phyloP scores from a whole-genome alignment of 64 coral and sea anemone species.

The Montipora capricornis region DNA sequence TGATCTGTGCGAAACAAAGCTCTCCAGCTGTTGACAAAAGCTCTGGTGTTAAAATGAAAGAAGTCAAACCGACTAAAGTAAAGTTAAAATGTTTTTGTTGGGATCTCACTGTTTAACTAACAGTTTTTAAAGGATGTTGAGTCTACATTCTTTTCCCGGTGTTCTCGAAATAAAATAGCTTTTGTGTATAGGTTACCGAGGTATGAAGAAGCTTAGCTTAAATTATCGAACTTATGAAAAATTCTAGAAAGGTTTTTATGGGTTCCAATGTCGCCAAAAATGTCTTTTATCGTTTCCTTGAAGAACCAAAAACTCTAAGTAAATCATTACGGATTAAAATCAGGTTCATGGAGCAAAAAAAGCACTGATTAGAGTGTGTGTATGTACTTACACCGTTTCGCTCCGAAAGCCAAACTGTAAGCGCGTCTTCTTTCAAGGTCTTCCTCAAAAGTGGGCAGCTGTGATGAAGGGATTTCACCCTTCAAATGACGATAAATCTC shows the following conservation, averaged over 20 bases:
- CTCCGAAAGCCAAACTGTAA: slow-evolving; percentile 98
- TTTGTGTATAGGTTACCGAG: neutral
- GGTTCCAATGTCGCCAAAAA: neutral
- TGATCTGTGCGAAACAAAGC: too few species aligned
- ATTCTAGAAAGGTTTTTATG: neutral
- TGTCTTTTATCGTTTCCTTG: neutral
- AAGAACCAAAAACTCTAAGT: neutral
- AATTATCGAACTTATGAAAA: neutral
- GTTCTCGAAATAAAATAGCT: neutral
- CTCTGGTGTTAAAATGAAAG: neutral
- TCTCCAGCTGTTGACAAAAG: neutral
- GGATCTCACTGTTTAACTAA: neutral
- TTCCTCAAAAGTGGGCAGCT: slow-evolving; percentile 90
- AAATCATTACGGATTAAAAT: neutral
- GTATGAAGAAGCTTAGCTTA: neutral
- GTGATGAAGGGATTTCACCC: slow-evolving; percentile 72
- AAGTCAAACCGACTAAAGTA: neutral
- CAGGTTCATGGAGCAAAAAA: neutral
- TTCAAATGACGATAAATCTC: slow-evolving; percentile 93
- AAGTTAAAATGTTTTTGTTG: neutral
- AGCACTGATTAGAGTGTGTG: neutral
- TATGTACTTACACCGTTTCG: slow-evolving; percentile 90
- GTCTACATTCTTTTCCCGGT: neutral
- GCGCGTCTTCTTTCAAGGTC: slow-evolving; percentile 90
- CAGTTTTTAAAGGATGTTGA: neutral